A percentile compares a stretch with the other conserved stretches of the same genome.
Evolutionary conservation across 1,140 invertebrate species (phyloP).

Genomic region (Drosophila takahashii): DNA sequence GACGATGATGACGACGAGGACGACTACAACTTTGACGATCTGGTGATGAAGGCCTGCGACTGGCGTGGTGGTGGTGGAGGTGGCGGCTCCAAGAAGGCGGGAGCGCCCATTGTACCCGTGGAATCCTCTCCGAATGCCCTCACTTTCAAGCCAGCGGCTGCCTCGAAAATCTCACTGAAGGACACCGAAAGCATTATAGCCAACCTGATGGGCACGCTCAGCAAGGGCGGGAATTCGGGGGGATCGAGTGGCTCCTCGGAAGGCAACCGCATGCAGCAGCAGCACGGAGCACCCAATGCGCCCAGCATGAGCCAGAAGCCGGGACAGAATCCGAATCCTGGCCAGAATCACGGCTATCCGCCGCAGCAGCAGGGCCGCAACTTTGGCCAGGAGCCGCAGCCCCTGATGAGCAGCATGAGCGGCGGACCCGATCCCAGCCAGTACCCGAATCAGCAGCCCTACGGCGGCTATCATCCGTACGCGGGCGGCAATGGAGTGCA

Average conservation of each 20-base stretch:
- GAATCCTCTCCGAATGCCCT: conserved; percentile 58
- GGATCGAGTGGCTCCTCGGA: conserved; percentile 1
- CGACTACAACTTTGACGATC: conserved; percentile 89
- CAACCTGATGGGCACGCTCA: conserved; percentile 87
- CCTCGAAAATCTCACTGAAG: conserved; percentile 85
- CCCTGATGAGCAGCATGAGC: conserved; percentile 1
- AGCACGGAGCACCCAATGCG: conserved; percentile 13
- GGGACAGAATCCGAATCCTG: background rate
- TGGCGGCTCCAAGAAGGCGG: background rate
- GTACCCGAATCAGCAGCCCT: conserved; percentile 7
- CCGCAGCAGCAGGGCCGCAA: conserved; percentile 20
- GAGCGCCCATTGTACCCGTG: conserved; percentile 28
- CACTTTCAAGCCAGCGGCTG: conserved; percentile 71
- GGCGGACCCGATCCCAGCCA: conserved; percentile 9
- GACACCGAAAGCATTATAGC: conserved; percentile 88
- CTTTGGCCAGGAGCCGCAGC: conserved; percentile 2
- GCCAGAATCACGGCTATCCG: conserved; percentile 5
- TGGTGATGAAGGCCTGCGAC: conserved; percentile 86
- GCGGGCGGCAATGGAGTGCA: conserved; percentile 13
- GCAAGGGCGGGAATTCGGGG: conserved; percentile 40
- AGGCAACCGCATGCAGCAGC: conserved; percentile 59
- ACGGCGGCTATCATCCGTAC: conserved; percentile 45
- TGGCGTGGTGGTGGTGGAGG: conserved; percentile 41
- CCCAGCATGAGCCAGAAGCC: background rate
- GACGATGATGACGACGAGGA: conserved; percentile 86